Percentiles rank a stretch among this genome's conserved stretches.
Evolutionary conservation across 2,797 vertebrate species (phyloP).

Genomic region (Meriones psammophilus): DNA sequence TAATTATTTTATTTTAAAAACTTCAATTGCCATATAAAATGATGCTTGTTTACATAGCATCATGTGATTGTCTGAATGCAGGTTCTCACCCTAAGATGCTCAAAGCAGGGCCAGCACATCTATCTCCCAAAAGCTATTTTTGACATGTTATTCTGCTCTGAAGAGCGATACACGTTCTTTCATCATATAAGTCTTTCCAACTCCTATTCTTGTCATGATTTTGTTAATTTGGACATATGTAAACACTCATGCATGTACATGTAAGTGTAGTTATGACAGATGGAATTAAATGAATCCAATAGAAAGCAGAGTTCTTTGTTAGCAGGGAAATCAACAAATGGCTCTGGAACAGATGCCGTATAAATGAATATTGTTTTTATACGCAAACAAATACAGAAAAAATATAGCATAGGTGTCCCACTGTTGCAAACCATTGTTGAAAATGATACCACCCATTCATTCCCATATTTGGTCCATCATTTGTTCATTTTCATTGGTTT

Average conservation of each 20-base stretch:
- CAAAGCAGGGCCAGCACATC: background rate
- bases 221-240: background rate
- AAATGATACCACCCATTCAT: background rate
- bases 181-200: background rate
- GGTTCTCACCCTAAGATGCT: background rate
- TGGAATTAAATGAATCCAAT: background rate
- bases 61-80: background rate
- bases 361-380: slow-evolving; percentile 21
- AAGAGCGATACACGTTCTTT: background rate
- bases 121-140: background rate
- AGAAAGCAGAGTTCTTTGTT: background rate
- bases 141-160: background rate
- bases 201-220: background rate
- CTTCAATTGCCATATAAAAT: background rate
- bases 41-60: background rate
- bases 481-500: background rate
- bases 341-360: background rate
- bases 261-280: background rate
- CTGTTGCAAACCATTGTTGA: background rate
- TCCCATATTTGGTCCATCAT: background rate
- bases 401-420: background rate
- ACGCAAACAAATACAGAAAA: background rate
- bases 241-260: background rate
- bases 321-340: background rate
- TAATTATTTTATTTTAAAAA: background rate